Base-by-base conservation (phyloP, 2,888 invertebrate genomes). In the Drosophila rellima region DNA sequence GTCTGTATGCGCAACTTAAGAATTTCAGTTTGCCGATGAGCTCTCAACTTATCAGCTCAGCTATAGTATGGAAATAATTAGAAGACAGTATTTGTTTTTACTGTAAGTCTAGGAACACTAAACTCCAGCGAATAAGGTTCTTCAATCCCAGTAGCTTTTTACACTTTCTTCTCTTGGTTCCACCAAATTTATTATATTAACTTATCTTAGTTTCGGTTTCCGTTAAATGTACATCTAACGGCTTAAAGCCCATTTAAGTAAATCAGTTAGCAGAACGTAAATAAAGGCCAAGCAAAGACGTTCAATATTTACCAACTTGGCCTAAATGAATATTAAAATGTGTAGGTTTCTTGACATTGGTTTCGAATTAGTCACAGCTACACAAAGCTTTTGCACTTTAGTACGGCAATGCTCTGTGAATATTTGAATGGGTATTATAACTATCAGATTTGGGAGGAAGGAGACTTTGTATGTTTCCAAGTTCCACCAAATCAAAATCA, bases 231-330 rank as follows among this genome's bases (percentile, higher is more conserved):
- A 18, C 18, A 18, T 26, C 26, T 31, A 20, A 20, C 44, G 23
- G 42, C 17, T 8, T 42, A 17, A 54, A 18, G 20, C n/a, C 31
- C 20, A 35, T 20, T 56, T 35, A 56, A 56, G 56, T 45, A 35
- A 56, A 45, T 35, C 44, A 15, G 13, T 55, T 33, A 15, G 44
- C 56, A 23, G 20, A 56, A 56, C 10, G 55, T 33, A 44, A 44
- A 55, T 44, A 55, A 42, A 40, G 13, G 26, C 52, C 39, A 42
- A 17, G 51, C 26, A 7, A 20, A 55, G 31, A 31, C 15, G 18
- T 18, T 55, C 39, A 39, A 52, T 52, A 52, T 52, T 52, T 26
- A 17, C 51, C 26, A 52, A 39, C 37, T 39, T 51, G 23, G 51
- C 35, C 37, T 23, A 10, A 23, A 51, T 51, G 15, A 37, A 52